These are phyloP conservation scores for Lasiommata megera DNA, from an alignment of 2,888 invertebrate species.

Conservation along the genomic window DNA sequence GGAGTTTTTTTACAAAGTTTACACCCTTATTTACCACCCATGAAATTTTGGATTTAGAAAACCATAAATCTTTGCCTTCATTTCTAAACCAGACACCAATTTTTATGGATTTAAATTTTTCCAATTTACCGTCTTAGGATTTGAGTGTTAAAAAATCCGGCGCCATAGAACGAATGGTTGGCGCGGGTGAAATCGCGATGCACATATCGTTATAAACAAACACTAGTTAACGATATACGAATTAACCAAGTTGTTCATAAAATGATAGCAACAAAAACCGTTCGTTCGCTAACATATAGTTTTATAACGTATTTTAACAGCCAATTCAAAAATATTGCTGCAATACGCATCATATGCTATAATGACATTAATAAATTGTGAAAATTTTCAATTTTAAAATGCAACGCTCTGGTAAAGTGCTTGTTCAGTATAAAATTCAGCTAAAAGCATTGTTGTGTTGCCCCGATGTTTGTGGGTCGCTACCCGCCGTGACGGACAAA, in stretches of 20 bases:
- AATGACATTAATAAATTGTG: conserved; percentile 14
- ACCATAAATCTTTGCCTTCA: too few species aligned
- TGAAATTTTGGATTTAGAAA: too few species aligned
- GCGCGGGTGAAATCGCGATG: too few species aligned
- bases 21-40: too few species aligned
- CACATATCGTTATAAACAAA: too few species aligned
- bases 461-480: conserved; percentile 16
- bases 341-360: conserved; percentile 2
- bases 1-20: too few species aligned
- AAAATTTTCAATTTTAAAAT: conserved; percentile 18
- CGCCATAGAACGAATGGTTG: too few species aligned
- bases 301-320: background rate
- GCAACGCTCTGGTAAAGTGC: conserved; percentile 17
- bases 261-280: background rate
- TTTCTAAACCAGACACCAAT: too few species aligned
- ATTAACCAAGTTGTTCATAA: background rate
- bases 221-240: too few species aligned
- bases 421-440: conserved; percentile 18
- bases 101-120: too few species aligned
- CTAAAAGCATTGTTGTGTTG: conserved; percentile 24
- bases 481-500: conserved; percentile 17
- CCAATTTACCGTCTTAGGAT: too few species aligned
- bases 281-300: background rate
- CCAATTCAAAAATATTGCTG: conserved; percentile 1
- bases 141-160: too few species aligned